Conservation (phyloP, 2,113 vertebrate genomes). For the Sinocyclocheilus rhinocerous region DNA sequence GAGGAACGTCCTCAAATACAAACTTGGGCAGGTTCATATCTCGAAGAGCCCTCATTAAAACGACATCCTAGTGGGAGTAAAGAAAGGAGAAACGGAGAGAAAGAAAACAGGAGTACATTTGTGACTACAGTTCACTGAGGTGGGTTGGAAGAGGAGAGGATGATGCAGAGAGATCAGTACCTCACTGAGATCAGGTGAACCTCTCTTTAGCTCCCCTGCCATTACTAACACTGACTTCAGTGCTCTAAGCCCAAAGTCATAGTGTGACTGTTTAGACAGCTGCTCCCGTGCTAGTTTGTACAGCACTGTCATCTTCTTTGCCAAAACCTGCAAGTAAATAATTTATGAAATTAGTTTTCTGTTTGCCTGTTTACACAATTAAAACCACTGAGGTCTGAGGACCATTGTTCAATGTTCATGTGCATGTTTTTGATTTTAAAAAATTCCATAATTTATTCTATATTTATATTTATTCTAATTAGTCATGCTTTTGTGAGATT, state of each 20-base stretch:
- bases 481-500: background rate
- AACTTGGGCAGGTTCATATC: conserved; percentile 99
- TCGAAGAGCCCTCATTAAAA: conserved; percentile 92
- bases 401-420: background rate
- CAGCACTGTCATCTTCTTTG: conserved; percentile 98
- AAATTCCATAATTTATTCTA: background rate
- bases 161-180: conserved; percentile 67
- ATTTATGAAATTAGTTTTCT: background rate
- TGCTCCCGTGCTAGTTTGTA: conserved; percentile 93
- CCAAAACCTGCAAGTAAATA: conserved; percentile 78
- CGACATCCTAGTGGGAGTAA: conserved; percentile 82
- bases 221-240: conserved; percentile 95
- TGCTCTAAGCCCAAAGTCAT: conserved; percentile 94
- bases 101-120: background rate
- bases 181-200: conserved; percentile 86
- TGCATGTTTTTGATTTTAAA: background rate
- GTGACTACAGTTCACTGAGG: background rate
- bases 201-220: conserved; percentile 95
- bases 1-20: conserved; percentile 93
- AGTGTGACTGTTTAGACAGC: conserved; percentile 96
- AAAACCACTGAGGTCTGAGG: background rate
- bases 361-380: background rate
- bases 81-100: background rate
- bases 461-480: background rate
- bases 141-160: background rate